Conservation (phyloP, 1,140 invertebrate genomes). For the Drosophila insularis region DNA sequence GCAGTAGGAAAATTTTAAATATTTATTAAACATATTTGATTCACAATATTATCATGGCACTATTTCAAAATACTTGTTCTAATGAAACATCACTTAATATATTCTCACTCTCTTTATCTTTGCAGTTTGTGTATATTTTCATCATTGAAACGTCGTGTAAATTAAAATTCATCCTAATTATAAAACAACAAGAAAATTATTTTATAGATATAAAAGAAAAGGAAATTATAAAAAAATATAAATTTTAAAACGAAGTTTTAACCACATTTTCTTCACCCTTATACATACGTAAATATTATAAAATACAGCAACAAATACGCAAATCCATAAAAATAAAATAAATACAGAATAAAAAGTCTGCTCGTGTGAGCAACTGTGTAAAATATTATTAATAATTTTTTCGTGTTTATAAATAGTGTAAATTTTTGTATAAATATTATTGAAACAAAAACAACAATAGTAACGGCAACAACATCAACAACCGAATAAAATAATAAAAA, state of each 20-base stretch:
- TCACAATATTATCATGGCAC: too few species aligned
- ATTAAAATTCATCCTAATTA: constrained; percentile 78
- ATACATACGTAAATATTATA: constrained; percentile 53
- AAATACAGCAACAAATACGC: not conserved
- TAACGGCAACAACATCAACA: constrained; percentile 46
- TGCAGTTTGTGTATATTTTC: constrained; percentile 80
- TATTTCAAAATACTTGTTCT: too few species aligned
- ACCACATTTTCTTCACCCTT: constrained; percentile 37
- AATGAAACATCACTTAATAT: not conserved
- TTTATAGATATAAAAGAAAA: constrained; percentile 32
- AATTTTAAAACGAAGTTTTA: constrained; percentile 46
- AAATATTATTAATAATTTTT: constrained; percentile 76
- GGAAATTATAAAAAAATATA: constrained; percentile 36
- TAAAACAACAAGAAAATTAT: constrained; percentile 54
- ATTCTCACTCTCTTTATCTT: constrained; percentile 37
- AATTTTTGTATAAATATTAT: constrained; percentile 70
- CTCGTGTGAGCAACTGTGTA: constrained; percentile 59
- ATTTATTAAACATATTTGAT: too few species aligned
- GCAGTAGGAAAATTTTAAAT: too few species aligned
- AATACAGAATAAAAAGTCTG: constrained; percentile 2
- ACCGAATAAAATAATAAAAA: constrained; percentile 47
- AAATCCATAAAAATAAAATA: not conserved
- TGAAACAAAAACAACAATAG: constrained; percentile 29
- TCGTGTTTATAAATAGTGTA: constrained; percentile 68
- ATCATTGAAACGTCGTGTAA: constrained; percentile 78